Evolutionary conservation across 1,140 invertebrate genomes (phyloP).

Genomic region (Neodiprion lecontei): DNA sequence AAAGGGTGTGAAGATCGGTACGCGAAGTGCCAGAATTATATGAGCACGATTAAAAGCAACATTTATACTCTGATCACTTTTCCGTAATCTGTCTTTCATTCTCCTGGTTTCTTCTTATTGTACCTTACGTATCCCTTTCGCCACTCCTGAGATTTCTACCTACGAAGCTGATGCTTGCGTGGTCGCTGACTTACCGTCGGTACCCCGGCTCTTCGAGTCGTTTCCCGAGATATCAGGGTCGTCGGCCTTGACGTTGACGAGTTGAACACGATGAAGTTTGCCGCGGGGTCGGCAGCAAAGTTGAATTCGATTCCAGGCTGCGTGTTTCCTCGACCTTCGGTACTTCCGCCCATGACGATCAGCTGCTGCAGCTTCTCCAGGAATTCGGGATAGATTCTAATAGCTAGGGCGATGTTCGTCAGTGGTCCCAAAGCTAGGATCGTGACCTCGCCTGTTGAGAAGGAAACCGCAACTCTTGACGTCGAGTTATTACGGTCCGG

Average conservation of each 20-base stretch:
- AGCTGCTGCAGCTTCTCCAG: constrained; percentile 60
- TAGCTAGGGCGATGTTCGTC: constrained; percentile 69
- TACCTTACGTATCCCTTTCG: too few relatives aligned
- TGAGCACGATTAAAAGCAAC: too few relatives aligned
- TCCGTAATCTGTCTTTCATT: too few relatives aligned
- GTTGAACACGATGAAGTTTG: constrained; percentile 66
- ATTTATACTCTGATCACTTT: background rate
- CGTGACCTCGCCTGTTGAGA: constrained; percentile 48
- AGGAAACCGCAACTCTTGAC: background rate
- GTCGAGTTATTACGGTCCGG: too few relatives aligned
- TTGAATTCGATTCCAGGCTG: constrained; percentile 70
- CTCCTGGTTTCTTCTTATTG: too few relatives aligned
- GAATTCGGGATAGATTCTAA: constrained; percentile 64
- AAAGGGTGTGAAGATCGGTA: background rate
- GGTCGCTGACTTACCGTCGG: constrained; percentile 47
- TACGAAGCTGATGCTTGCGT: too few relatives aligned
- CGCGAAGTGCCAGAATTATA: too few relatives aligned
- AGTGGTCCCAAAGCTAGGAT: constrained; percentile 67
- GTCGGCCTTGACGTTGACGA: constrained; percentile 37
- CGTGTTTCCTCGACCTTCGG: constrained; percentile 62
- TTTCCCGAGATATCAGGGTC: constrained; percentile 61
- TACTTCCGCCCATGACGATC: constrained; percentile 69
- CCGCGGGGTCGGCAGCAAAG: constrained; percentile 70
- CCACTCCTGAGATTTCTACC: too few relatives aligned
- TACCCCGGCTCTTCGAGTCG: constrained; percentile 33